These are phyloP conservation scores for Brachirus orientalis DNA, from an alignment of 2,113 vertebrate genomes.

Conservation along the genomic window DNA sequence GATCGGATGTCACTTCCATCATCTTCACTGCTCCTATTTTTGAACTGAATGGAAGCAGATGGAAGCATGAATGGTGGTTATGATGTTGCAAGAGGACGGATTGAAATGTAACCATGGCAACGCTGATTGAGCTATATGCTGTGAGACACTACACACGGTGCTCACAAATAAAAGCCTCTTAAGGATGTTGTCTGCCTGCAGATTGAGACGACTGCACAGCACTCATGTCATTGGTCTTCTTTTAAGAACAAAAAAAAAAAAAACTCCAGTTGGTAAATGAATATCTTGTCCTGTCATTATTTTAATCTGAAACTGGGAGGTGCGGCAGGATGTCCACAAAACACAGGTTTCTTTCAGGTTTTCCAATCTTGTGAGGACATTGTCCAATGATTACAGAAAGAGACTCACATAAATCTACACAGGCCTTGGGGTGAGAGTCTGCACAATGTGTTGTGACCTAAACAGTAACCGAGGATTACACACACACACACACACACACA, in stretches of 20 bases:
- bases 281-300: slow-evolving; percentile 19
- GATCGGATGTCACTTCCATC: slow-evolving; percentile 17
- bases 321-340: slow-evolving; percentile 1
- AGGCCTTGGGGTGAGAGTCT: slow-evolving; percentile 24
- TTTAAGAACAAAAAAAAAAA: slow-evolving; percentile 11
- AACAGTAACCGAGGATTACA: too few relatives aligned
- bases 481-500: too few relatives aligned
- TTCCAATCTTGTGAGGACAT: slow-evolving; percentile 2
- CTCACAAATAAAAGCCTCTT: not conserved
- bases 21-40: not conserved
- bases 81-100: slow-evolving; percentile 31
- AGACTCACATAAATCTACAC: too few relatives aligned
- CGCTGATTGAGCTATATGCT: slow-evolving; percentile 3
- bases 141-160: not conserved
- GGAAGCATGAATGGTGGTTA: slow-evolving; percentile 27
- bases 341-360: not conserved
- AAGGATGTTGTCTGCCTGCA: not conserved
- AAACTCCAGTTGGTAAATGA: not conserved
- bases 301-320: slow-evolving; percentile 22
- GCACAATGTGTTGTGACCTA: too few relatives aligned
- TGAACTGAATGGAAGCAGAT: slow-evolving; percentile 56
- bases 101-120: slow-evolving; percentile 34
- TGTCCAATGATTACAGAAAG: slow-evolving; percentile 3
- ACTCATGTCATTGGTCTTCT: not conserved
- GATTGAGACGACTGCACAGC: not conserved